A percentile compares a stretch with the other conserved stretches of the same genome.
These are phyloP conservation scores for Coryphaenoides rupestris DNA, from an alignment of 2,113 vertebrate species.

Conservation along the genomic window DNA sequence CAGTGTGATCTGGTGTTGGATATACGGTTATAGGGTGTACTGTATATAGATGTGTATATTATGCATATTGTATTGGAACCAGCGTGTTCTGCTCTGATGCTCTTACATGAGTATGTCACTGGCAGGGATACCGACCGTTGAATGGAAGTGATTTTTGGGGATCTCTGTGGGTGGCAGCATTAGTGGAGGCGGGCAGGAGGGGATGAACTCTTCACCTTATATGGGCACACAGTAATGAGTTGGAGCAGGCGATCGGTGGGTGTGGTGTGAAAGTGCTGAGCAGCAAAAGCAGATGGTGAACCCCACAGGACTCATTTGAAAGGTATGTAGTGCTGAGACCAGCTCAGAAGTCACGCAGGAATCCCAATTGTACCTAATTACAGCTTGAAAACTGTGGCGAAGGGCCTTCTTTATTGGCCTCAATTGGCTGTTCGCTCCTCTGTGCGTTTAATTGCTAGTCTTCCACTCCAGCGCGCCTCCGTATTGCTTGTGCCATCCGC, in stretches of 20 bases:
- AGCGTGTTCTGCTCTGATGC: conserved; percentile 41
- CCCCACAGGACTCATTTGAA: conserved; percentile 64
- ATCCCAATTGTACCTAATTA: conserved; percentile 69
- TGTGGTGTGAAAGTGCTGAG: conserved; percentile 68
- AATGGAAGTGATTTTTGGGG: too few species aligned
- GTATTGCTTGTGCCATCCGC: not conserved
- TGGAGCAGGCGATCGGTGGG: conserved; percentile 53
- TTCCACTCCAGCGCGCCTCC: conserved; percentile 19
- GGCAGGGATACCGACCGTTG: too few species aligned
- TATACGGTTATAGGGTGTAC: too few species aligned
- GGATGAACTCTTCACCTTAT: conserved; percentile 52
- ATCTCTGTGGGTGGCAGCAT: conserved; percentile 32
- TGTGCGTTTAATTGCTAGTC: conserved; percentile 60
- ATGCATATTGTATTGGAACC: not conserved
- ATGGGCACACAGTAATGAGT: conserved; percentile 62
- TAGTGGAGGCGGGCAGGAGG: conserved; percentile 43
- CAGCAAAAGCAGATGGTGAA: conserved; percentile 60
- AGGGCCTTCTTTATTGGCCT: conserved; percentile 61
- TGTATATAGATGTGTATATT: too few species aligned
- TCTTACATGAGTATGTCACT: not conserved
- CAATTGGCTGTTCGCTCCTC: conserved; percentile 56
- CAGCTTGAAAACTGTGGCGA: conserved; percentile 56
- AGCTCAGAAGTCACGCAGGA: conserved; percentile 49
- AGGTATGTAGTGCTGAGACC: conserved; percentile 50
- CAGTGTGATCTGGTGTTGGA: too few species aligned